Percentiles rank a stretch among this genome's conserved stretches.
These are phyloP conservation scores for Musca domestica DNA, from an alignment of 1,140 invertebrate species.

Conservation along the genomic window DNA sequence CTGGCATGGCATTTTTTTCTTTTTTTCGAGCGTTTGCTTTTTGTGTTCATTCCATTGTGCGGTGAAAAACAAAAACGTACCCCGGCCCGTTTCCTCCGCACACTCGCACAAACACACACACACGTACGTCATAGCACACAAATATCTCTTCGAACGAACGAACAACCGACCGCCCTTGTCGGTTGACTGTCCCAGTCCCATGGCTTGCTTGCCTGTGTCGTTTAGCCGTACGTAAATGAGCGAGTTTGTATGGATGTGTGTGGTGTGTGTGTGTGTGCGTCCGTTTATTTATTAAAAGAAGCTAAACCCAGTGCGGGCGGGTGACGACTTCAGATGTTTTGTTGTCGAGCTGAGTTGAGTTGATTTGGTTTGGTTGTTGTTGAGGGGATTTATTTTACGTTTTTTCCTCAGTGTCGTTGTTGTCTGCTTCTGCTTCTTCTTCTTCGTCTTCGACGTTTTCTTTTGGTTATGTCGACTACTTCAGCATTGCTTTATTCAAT, in stretches of 20 bases:
- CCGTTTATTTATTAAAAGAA: neutral
- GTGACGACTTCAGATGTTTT: neutral
- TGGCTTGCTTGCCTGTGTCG: constrained; percentile 18
- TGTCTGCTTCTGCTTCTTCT: neutral
- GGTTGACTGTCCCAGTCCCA: constrained; percentile 9
- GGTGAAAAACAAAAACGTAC: too few relatives aligned
- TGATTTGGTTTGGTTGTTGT: neutral
- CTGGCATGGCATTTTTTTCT: constrained; percentile 18
- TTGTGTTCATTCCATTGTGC: constrained; percentile 7
- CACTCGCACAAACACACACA: too few relatives aligned
- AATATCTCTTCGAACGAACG: too few relatives aligned
- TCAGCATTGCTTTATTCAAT: constrained; percentile 2
- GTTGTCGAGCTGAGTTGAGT: too few relatives aligned
- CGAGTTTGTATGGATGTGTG: neutral
- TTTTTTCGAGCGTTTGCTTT: constrained; percentile 15
- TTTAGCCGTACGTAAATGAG: neutral
- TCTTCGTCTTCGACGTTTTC: too few relatives aligned
- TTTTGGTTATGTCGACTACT: neutral
- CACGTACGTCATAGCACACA: too few relatives aligned
- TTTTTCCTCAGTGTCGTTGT: neutral
- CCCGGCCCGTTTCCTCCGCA: too few relatives aligned
- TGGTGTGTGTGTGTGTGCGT: too few relatives aligned
- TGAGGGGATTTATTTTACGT: constrained; percentile 10
- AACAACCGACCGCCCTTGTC: neutral
- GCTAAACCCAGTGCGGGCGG: constrained; percentile 13